Conservation (phyloP, 2,797 vertebrate genomes). For the Silurus lanzhouensis region DNA sequence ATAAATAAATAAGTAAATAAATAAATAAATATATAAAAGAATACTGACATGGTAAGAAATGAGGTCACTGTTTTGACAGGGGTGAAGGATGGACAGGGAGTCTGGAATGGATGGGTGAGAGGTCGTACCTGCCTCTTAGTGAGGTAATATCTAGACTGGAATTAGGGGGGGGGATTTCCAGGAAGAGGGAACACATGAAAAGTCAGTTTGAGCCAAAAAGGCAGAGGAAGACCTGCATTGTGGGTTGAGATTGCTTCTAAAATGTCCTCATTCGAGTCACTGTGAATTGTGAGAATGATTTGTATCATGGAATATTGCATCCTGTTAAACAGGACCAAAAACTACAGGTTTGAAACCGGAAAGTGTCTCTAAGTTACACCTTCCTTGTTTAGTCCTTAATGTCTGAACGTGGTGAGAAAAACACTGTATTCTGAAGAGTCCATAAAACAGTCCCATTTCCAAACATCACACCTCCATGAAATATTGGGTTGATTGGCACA, state of each 20-base stretch:
- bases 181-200: conserved; percentile 68
- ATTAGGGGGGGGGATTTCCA: conserved; percentile 65
- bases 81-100: conserved; percentile 64
- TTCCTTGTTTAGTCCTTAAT: conserved; percentile 25
- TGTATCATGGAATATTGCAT: conserved; percentile 43
- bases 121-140: conserved; percentile 74
- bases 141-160: conserved; percentile 73
- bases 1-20: conserved; percentile 68
- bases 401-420: conserved; percentile 18
- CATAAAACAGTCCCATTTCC: conserved; percentile 75
- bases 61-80: conserved; percentile 51
- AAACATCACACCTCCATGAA: conserved; percentile 68
- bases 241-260: conserved; percentile 73
- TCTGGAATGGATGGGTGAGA: conserved; percentile 78
- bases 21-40: conserved; percentile 63
- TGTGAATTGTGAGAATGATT: conserved; percentile 26
- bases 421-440: conserved; percentile 39
- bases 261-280: conserved; percentile 52
- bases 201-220: conserved; percentile 70
- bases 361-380: conserved; percentile 36
- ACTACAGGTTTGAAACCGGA: conserved; percentile 35
- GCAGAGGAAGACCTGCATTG: conserved; percentile 78
- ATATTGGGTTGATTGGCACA: conserved; percentile 77
- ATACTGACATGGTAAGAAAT: conserved; percentile 57
- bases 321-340: conserved; percentile 48